Evolutionary conservation across 2,113 vertebrate genomes (phyloP), one percentile per base, ranked within the genome.

Genomic region (Nansenia antarctica): DNA sequence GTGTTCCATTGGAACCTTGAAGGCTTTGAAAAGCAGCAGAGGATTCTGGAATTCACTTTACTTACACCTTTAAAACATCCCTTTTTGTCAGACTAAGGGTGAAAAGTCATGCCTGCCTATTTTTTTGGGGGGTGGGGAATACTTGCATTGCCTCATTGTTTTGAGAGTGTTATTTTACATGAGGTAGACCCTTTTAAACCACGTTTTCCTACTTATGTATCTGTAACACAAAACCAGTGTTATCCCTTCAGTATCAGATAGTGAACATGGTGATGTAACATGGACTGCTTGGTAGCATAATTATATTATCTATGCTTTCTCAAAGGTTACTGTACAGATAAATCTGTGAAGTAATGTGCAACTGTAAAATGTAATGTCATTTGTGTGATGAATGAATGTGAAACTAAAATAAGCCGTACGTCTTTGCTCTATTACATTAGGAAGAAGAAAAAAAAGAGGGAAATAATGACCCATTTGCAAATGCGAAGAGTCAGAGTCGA

Each of bases 381-480:
- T 64, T 29, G 15, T 18, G 14, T 31, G n/a, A 31, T 64, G 9
- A 45, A 30, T 64, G 4, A 14, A 64, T 62, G 12, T 49, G 15
- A 53, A 53, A 15, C n/a, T n/a, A 5, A 65, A 65, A 39, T n/a
- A 63, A 47, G 62, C 39, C 26, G 35, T 32, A 7, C 24, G 9
- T 65, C n/a, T 65, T 39, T 67, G 64, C 30, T 37, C 32, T 34
- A 39, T 67, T 67, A 37, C 53, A n/a, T 42, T 47, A 6, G 37
- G 24, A 63, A 67, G n/a, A 18, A 52, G 9, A 65, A 49, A 31
- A 49, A 65, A 49, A 31, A 49, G 30, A 35, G n/a, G n/a, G 7
- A 47, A 57, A 49, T 29, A 52, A 65, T 63, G 18, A 0, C 6
- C 9, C 24, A 27, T 65, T 68, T 58, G 26, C 35, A 37, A 52